Percentiles rank a stretch among this genome's conserved stretches.
Evolutionary conservation across 2,888 invertebrate species (phyloP).

Genomic region (Caenorhabditis japonica): DNA sequence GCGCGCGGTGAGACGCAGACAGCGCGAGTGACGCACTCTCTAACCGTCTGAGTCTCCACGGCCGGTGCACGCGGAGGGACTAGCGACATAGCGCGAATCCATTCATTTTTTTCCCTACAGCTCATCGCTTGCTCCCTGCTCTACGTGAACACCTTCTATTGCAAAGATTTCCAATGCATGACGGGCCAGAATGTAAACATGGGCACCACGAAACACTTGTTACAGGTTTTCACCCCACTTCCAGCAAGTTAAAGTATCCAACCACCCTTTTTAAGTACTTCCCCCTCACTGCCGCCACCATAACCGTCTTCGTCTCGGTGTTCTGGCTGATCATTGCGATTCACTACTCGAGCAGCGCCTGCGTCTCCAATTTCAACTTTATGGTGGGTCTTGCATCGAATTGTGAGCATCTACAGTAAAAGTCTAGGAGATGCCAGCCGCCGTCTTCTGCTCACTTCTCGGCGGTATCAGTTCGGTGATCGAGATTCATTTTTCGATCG

Average conservation of each 20-base stretch:
- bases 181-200: conserved; percentile 8
- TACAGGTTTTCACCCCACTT: too few relatives aligned
- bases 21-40: not conserved
- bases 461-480: conserved; percentile 72
- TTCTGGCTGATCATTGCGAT: conserved; percentile 68
- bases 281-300: conserved; percentile 64
- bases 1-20: too few relatives aligned
- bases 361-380: conserved; percentile 65
- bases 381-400: conserved; percentile 55
- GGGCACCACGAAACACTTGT: conserved; percentile 16
- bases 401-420: not conserved
- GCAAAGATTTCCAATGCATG: conserved; percentile 50
- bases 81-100: too few relatives aligned
- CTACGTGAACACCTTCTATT: conserved; percentile 65
- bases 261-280: conserved; percentile 64
- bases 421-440: conserved; percentile 73
- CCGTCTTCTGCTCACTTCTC: conserved; percentile 70
- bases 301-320: conserved; percentile 62
- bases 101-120: conserved; percentile 30
- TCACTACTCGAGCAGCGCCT: conserved; percentile 60
- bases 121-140: conserved; percentile 62
- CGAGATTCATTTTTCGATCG: conserved; percentile 73
- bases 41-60: not conserved
- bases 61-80: too few relatives aligned
- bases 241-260: too few relatives aligned